A percentile compares a stretch with the other conserved stretches of the same genome.
Conservation (phyloP, 2,113 vertebrate species). For the Cettia cetti region DNA sequence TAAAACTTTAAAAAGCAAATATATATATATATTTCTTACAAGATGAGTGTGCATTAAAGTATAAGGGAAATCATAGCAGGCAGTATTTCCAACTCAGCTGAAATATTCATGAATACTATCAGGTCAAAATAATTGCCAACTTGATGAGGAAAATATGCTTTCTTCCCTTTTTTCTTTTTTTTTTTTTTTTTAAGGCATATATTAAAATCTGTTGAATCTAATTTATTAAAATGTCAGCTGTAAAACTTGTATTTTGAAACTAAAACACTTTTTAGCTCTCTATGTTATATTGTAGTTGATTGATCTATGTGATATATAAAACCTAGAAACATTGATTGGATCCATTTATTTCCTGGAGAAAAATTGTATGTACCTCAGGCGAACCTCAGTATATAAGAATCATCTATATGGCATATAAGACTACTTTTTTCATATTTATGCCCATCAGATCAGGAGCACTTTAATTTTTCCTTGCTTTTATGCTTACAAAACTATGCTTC, state of each 20-base stretch:
- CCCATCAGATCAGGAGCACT: not conserved
- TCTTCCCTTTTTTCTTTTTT: not conserved
- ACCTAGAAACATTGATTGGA: not conserved
- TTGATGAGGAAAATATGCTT: not conserved
- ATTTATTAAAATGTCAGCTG: not conserved
- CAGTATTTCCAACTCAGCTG: not conserved
- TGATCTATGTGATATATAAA: not conserved
- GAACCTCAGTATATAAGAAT: not conserved
- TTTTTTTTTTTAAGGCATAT: not conserved
- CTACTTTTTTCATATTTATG: not conserved
- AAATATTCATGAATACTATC: not conserved
- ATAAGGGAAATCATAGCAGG: not conserved
- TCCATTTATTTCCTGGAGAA: not conserved
- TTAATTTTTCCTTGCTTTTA: not conserved
- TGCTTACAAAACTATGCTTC: not conserved
- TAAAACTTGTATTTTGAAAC: constrained; percentile 25
- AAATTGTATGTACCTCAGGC: not conserved
- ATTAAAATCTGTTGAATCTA: not conserved
- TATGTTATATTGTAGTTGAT: not conserved
- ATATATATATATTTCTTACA: constrained; percentile 5
- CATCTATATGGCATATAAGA: not conserved
- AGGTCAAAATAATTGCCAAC: not conserved
- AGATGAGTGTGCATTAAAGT: not conserved
- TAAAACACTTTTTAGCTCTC: not conserved
- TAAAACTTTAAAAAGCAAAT: not conserved